phyloP scores from a whole-genome alignment of 2,888 invertebrate species.

The Tipula confusa region DNA sequence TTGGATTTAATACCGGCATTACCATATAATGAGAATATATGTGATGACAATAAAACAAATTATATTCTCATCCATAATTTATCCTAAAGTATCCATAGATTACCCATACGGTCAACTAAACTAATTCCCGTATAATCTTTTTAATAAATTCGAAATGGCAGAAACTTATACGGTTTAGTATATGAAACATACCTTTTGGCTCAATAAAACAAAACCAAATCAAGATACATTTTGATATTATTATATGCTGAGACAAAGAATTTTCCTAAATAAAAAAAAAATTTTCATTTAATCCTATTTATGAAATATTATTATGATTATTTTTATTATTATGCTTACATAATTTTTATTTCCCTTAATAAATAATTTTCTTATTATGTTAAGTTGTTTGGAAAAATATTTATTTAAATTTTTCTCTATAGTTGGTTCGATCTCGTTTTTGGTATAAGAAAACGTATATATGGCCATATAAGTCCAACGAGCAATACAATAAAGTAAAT shows the following conservation, averaged over 20 bases:
- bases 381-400: conserved; percentile 25
- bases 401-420: neutral
- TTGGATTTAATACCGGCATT: too few species aligned
- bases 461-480: neutral
- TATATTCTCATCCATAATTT: neutral
- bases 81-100: neutral
- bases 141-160: neutral
- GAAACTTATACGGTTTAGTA: neutral
- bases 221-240: neutral
- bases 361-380: conserved; percentile 20
- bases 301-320: neutral
- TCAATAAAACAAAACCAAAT: neutral
- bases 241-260: neutral
- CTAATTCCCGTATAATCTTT: neutral
- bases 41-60: neutral
- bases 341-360: conserved; percentile 3
- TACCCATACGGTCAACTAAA: neutral
- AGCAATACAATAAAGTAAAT: neutral
- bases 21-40: neutral
- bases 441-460: neutral
- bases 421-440: neutral
- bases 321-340: neutral
- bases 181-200: neutral
- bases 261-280: neutral
- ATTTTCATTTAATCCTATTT: neutral